phyloP scores from a whole-genome alignment of 2,888 invertebrate genomes.

The Trypoxylon attenuatum region DNA sequence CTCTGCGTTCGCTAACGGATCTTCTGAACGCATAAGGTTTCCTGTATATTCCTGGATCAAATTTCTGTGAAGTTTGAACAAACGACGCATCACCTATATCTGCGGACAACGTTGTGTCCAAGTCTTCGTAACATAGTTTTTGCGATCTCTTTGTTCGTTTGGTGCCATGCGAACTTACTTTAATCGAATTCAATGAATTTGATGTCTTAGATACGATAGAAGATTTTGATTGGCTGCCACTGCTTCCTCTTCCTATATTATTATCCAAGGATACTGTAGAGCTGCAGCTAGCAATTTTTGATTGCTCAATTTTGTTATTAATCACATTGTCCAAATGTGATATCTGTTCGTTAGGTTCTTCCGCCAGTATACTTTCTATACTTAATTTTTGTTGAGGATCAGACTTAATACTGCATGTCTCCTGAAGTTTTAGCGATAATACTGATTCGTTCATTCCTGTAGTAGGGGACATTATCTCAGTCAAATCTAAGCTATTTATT shows the following conservation, averaged over 20 bases:
- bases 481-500: neutral
- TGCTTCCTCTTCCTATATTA: constrained; percentile 34
- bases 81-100: constrained; percentile 78
- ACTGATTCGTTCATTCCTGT: no score
- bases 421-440: no score
- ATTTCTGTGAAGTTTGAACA: constrained; percentile 77
- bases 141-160: constrained; percentile 50
- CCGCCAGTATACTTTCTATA: neutral
- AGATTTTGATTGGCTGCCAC: constrained; percentile 54
- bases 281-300: neutral
- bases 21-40: constrained; percentile 65
- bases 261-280: constrained; percentile 7
- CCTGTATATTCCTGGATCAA: constrained; percentile 65
- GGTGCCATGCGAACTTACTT: constrained; percentile 46
- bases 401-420: neutral
- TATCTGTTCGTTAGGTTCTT: neutral
- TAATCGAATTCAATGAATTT: constrained; percentile 13
- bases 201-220: constrained; percentile 47
- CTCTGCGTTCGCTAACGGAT: constrained; percentile 59
- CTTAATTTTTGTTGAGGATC: neutral
- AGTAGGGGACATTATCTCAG: neutral
- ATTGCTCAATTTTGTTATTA: neutral
- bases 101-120: constrained; percentile 79
- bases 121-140: constrained; percentile 75
- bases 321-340: neutral